Base-by-base conservation (phyloP, 2,888 invertebrate genomes). In the Pheosia gnoma region DNA sequence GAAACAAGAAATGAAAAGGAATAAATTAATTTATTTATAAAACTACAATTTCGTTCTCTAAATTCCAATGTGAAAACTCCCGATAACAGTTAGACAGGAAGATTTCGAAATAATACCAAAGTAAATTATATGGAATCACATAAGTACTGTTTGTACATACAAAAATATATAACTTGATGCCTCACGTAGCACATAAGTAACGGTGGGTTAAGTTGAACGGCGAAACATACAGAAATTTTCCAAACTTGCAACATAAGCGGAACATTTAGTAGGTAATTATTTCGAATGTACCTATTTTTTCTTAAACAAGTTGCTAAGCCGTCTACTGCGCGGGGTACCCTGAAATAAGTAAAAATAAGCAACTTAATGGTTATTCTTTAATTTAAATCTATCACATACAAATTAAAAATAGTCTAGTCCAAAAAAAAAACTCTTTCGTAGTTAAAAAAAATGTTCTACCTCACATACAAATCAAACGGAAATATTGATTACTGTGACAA, bases 251-350 rank as follows among this genome's bases (percentile, higher is more conserved):
- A 47, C 45, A 45, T 25, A 25, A 25, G 25, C 25, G 25, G 25
- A 25, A 9, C 10, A 47, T 3, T 6, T 47, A 0, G 4, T 4
- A 1, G n/a, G n/a, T 11, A 4, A 11, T 11, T n/a, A n/a, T 47
- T n/a, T 47, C 47, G 4, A 43, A 43, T 43, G 11, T 45, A 45
- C 5, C 76, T 66, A 81, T 56, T 89, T 89, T 80, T 91, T 93
- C 69, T 93, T 90, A 83, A 94, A 94, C 70, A 94, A 88, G 74
- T 83, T 92, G 78, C 94, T 94, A 68, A 94, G 74, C 74, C 94
- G 80, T 79, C 89, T 86, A 70, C 87, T 84, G 64, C 94, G 90
- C 11, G 94, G 94, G 2, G 94, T 94, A 38, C 90, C 90, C 94
- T 94, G 91, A 5, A 90, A 91, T 68, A 59, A 75, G 71, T 66